A percentile compares a stretch with the other conserved stretches of the same genome.
phyloP scores from a whole-genome alignment of 2,888 invertebrate genomes.

The Phengaris alcon region DNA sequence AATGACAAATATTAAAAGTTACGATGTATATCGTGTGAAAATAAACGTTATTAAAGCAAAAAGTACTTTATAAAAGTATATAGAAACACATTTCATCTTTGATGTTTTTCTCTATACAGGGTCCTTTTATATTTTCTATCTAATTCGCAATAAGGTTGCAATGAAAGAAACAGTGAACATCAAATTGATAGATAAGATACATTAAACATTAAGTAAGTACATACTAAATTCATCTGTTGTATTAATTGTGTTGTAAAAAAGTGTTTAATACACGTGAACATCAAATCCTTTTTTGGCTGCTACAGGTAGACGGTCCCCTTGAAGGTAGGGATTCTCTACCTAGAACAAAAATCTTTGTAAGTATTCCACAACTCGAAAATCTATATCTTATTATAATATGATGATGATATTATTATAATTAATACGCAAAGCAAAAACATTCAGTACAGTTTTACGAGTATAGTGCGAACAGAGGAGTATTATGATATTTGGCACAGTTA shows the following conservation, averaged over 20 bases:
- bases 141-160: conserved; percentile 29
- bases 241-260: conserved; percentile 43
- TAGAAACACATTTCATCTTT: not conserved
- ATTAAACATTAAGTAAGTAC: conserved; percentile 44
- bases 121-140: conserved; percentile 12
- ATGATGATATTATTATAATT: too few relatives aligned
- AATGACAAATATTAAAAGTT: not conserved
- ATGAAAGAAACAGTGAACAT: conserved; percentile 26
- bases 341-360: conserved; percentile 54
- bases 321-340: conserved; percentile 89
- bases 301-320: conserved; percentile 91
- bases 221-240: conserved; percentile 39
- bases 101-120: not conserved
- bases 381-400: too few relatives aligned
- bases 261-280: conserved; percentile 68
- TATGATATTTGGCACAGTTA: too few relatives aligned
- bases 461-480: too few relatives aligned
- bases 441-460: too few relatives aligned
- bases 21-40: not conserved
- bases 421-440: too few relatives aligned
- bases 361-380: too few relatives aligned
- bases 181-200: conserved; percentile 24
- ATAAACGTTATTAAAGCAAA: not conserved
- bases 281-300: conserved; percentile 95
- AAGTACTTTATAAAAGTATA: not conserved